Evolutionary conservation across 2,888 invertebrate genomes (phyloP).

Genomic region (Dicyrtomina minuta): DNA sequence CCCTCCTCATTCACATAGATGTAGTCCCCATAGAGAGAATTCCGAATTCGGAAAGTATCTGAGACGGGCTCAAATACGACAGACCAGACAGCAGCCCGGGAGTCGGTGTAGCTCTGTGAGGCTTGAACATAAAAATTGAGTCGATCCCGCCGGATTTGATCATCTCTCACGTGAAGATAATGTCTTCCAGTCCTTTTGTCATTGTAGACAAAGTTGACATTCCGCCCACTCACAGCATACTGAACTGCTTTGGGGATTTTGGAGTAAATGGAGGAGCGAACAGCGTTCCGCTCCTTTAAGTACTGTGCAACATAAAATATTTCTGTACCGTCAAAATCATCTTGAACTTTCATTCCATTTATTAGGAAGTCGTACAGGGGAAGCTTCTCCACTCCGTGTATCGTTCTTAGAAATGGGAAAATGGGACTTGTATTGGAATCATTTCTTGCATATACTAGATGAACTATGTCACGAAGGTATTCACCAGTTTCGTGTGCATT

Average conservation of each 20-base stretch:
- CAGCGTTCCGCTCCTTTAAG: slow-evolving; percentile 27
- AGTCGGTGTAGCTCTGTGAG: slow-evolving; percentile 21
- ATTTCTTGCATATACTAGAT: slow-evolving; percentile 19
- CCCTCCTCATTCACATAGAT: slow-evolving; percentile 30
- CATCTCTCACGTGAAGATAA: slow-evolving; percentile 31
- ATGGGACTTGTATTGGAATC: slow-evolving; percentile 24
- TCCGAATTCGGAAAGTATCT: slow-evolving; percentile 26
- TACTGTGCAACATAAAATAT: slow-evolving; percentile 28
- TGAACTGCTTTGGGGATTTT: slow-evolving; percentile 32
- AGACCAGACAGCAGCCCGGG: slow-evolving; percentile 27
- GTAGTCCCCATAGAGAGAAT: slow-evolving; percentile 31
- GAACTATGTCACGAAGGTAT: slow-evolving; percentile 18
- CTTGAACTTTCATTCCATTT: slow-evolving; percentile 28
- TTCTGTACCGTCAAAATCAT: slow-evolving; percentile 28
- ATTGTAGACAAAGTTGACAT: slow-evolving; percentile 26
- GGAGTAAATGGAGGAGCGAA: slow-evolving; percentile 19
- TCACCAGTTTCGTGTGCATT: slow-evolving; percentile 22
- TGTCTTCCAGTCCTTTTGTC: slow-evolving; percentile 19
- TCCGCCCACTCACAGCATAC: slow-evolving; percentile 27
- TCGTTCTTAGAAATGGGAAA: slow-evolving; percentile 22
- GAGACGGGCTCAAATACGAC: slow-evolving; percentile 8
- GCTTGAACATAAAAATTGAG: slow-evolving; percentile 32
- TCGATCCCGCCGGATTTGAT: slow-evolving; percentile 22
- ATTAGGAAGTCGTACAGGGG: slow-evolving; percentile 24
- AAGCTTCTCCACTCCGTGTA: slow-evolving; percentile 27